Evolutionary conservation across 2,797 vertebrate species (phyloP).

Genomic region (Pseudotriccus pelzelni): DNA sequence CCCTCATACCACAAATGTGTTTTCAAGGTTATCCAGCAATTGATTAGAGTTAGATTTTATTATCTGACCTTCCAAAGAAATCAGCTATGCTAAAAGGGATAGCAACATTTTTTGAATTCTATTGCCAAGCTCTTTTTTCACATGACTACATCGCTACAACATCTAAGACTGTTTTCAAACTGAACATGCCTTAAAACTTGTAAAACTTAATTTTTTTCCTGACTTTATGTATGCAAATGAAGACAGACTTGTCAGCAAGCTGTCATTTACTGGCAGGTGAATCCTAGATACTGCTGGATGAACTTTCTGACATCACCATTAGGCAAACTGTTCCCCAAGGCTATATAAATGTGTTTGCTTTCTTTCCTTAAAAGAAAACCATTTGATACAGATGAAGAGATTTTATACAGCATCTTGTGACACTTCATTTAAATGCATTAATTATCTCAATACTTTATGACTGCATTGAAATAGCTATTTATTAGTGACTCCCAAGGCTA

Average conservation of each 20-base stretch:
- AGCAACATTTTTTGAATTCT: background rate
- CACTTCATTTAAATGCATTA: background rate
- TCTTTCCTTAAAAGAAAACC: background rate
- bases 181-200: background rate
- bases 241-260: background rate
- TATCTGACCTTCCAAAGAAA: conserved; percentile 21
- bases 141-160: background rate
- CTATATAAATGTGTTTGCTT: background rate
- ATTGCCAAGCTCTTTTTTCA: background rate
- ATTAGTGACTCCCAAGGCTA: background rate
- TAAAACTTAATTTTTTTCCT: background rate
- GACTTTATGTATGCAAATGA: conserved; percentile 17
- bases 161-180: conserved; percentile 40
- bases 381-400: background rate
- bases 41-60: conserved; percentile 12
- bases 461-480: background rate
- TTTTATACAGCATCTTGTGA: background rate
- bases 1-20: background rate
- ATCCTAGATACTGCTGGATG: background rate
- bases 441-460: background rate
- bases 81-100: background rate
- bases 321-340: background rate
- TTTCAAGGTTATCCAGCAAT: conserved; percentile 52
- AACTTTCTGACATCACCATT: background rate
- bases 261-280: conserved; percentile 4